These are phyloP conservation scores for Onychomys torridus DNA, from an alignment of 2,797 vertebrate species.

Conservation along the genomic window DNA sequence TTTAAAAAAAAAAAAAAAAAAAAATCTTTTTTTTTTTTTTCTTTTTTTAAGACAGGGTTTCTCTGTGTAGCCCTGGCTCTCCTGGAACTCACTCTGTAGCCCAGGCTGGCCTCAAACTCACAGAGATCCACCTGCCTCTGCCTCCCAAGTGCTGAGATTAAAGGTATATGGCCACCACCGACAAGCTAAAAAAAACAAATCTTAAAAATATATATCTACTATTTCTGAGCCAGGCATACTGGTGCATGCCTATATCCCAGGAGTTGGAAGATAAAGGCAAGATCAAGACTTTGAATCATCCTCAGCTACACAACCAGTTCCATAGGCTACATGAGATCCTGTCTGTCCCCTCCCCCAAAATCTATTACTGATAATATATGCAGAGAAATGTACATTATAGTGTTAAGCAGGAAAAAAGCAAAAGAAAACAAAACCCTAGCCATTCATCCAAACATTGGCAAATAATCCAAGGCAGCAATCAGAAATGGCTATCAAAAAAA, in stretches of 20 bases:
- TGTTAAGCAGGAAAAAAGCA: background rate
- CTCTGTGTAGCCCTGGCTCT: background rate
- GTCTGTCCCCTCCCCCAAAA: background rate
- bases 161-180: background rate
- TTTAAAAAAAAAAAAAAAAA: background rate
- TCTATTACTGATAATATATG: background rate
- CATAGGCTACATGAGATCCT: background rate
- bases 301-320: background rate
- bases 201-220: background rate
- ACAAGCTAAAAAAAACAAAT: background rate
- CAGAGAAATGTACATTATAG: background rate
- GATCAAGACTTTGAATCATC: background rate
- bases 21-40: background rate
- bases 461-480: background rate
- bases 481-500: background rate
- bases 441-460: background rate
- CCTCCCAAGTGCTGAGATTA: background rate
- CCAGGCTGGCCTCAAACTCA: background rate
- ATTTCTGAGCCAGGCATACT: background rate
- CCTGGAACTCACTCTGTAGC: background rate
- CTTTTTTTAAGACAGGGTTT: background rate
- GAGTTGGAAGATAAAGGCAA: background rate
- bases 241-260: background rate
- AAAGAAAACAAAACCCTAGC: background rate
- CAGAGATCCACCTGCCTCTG: background rate